Evolutionary conservation across 1,140 invertebrate species (phyloP), one percentile per base, ranked within the genome.

Genomic region (Agrypnia vestita): DNA sequence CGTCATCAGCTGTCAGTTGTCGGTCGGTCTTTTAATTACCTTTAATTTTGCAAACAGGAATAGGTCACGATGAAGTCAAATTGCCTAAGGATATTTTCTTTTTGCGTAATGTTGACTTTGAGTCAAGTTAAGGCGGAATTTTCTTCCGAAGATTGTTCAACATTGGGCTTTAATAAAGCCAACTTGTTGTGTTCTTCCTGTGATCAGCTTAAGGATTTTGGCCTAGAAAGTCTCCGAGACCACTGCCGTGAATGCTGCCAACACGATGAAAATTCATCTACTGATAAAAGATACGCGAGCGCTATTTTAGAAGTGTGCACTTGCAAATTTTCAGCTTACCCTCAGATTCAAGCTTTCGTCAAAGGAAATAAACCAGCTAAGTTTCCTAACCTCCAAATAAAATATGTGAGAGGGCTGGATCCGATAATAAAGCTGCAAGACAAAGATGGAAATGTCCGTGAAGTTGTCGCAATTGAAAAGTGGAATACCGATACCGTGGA

Each of bases 401-500:
- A 94, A 85, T 98, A 98, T 86, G 93, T 97, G 0, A 91, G 96
- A 77, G 97, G 97, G 21, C 89, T 97, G 61, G 97, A 98, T 90
- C 97, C 97, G 4, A 93, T 97, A 62, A 97, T 99, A 49, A 97
- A 97, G 86, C 88, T 99, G 25, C 91, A 96, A 79, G 95, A 98
- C 86, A 93, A 93, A 71, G 93, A 94, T 85, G 94, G 94, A 35
- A 94, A 95, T 85, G 91, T 97, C 13, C 92, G 94, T 87, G 96
- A 97, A 85, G 94, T 94, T 61, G 91, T 99, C 4, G 96, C 97
- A 51, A 98, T 99, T 86, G 96, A 97, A 83, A 97, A 98, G 87
- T 99, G 97, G 97, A 96, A 98, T 86, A 99, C 97, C 7, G 97
- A 99, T 85, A 96, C 97, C 11, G 94, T 98, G 0, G 96, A 97